A percentile compares a stretch with the other conserved stretches of the same genome.
These are phyloP conservation scores for Ooceraea biroi DNA, from an alignment of 1,140 invertebrate genomes.

Conservation along the genomic window DNA sequence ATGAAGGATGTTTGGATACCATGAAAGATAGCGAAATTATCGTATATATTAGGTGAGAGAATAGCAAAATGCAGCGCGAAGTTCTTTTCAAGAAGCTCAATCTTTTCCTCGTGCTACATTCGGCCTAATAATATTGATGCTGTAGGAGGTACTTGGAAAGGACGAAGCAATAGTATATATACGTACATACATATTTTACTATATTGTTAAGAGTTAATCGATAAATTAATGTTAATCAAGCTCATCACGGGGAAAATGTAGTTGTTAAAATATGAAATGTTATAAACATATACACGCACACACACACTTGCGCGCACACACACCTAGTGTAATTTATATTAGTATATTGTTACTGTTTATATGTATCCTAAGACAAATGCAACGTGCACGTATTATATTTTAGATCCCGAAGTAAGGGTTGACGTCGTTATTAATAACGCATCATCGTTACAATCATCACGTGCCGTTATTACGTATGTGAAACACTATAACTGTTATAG, in stretches of 20 bases:
- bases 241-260: conserved; percentile 61
- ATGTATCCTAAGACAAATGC: conserved; percentile 59
- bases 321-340: conserved; percentile 60
- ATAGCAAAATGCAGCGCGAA: conserved; percentile 26
- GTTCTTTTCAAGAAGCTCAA: conserved; percentile 50
- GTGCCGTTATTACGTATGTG: not conserved
- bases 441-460: not conserved
- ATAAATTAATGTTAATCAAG: conserved; percentile 31
- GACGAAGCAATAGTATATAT: conserved; percentile 77
- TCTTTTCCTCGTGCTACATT: conserved; percentile 45
- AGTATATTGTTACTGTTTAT: conserved; percentile 69
- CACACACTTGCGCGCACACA: not conserved
- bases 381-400: conserved; percentile 37
- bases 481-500: not conserved
- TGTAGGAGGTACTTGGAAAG: conserved; percentile 4
- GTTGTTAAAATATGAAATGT: conserved; percentile 59
- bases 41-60: not conserved
- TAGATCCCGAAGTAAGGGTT: conserved; percentile 9
- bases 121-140: conserved; percentile 70
- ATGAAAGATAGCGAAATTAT: not conserved
- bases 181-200: conserved; percentile 73
- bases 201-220: conserved; percentile 63
- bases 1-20: not conserved
- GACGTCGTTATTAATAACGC: not conserved
- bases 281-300: conserved; percentile 39